These are phyloP conservation scores for Drosophila seclusa DNA, from an alignment of 2,888 invertebrate species.

Conservation along the genomic window DNA sequence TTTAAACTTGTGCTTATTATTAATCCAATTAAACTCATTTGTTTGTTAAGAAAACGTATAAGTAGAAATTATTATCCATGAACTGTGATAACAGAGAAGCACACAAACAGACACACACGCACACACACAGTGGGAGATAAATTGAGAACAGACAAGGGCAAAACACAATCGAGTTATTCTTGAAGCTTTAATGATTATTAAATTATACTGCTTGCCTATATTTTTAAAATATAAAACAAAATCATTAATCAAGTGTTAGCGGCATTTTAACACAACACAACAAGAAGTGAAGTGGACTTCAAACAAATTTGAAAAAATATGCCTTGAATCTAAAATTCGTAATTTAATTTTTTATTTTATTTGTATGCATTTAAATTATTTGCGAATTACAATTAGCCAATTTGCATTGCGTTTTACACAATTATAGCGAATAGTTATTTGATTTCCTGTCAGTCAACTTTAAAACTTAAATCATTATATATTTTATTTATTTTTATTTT, in stretches of 20 bases:
- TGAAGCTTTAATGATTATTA: constrained; percentile 2
- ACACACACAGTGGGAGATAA: constrained; percentile 4
- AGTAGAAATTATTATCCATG: constrained; percentile 16
- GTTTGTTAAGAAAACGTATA: constrained; percentile 10
- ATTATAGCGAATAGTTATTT: constrained; percentile 1
- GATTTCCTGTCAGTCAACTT: constrained; percentile 11
- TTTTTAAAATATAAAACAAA: background rate
- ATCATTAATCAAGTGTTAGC: constrained; percentile 16
- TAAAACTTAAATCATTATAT: background rate
- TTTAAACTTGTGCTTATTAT: constrained; percentile 13
- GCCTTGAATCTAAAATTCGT: background rate
- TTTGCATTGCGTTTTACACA: background rate
- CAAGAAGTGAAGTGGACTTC: background rate
- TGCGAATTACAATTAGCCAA: background rate
- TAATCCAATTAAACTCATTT: constrained; percentile 17
- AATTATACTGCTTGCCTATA: background rate
- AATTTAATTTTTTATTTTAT: background rate
- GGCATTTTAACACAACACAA: constrained; percentile 1
- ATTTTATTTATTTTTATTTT: background rate
- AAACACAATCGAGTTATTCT: constrained; percentile 2
- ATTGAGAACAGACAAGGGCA: constrained; percentile 19
- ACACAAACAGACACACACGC: background rate
- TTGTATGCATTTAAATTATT: background rate
- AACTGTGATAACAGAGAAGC: constrained; percentile 18
- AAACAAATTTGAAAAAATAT: background rate